Conservation (phyloP, 2,888 invertebrate genomes). For the Coleophora deauratella region DNA sequence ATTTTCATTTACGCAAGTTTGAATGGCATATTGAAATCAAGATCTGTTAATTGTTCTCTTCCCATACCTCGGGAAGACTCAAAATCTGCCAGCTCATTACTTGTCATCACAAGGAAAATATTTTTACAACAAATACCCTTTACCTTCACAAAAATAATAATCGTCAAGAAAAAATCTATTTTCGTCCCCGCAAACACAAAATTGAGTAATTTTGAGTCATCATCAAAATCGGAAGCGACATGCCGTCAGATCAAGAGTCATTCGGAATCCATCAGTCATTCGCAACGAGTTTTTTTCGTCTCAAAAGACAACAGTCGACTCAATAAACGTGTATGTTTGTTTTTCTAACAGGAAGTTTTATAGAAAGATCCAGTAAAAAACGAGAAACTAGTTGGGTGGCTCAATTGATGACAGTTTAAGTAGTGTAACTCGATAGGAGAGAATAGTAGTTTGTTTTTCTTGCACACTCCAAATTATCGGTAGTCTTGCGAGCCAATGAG, state of each 20-base stretch:
- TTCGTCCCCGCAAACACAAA: not conserved
- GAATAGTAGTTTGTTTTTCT: conserved; percentile 64
- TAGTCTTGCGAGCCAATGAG: conserved; percentile 35
- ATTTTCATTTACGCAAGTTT: no score
- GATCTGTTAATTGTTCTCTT: no score
- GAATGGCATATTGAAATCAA: no score
- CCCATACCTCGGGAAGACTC: no score
- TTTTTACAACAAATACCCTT: no score
- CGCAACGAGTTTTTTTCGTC: conserved; percentile 56
- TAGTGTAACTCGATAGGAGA: conserved; percentile 58
- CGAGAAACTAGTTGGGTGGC: conserved; percentile 59
- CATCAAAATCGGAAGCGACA: conserved; percentile 45
- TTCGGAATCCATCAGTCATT: conserved; percentile 66
- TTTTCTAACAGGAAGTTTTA: conserved; percentile 71
- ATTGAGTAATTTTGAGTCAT: conserved; percentile 28
- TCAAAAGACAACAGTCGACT: conserved; percentile 51
- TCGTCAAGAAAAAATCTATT: not conserved
- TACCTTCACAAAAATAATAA: no score
- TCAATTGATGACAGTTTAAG: conserved; percentile 69
- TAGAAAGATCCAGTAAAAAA: conserved; percentile 59
- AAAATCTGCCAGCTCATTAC: no score
- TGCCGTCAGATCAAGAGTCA: conserved; percentile 53
- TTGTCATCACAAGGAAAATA: no score
- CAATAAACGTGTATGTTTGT: conserved; percentile 68
- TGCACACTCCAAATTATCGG: conserved; percentile 50